Base-by-base conservation (phyloP, 2,113 vertebrate genomes). In the Chloebia gouldiae region DNA sequence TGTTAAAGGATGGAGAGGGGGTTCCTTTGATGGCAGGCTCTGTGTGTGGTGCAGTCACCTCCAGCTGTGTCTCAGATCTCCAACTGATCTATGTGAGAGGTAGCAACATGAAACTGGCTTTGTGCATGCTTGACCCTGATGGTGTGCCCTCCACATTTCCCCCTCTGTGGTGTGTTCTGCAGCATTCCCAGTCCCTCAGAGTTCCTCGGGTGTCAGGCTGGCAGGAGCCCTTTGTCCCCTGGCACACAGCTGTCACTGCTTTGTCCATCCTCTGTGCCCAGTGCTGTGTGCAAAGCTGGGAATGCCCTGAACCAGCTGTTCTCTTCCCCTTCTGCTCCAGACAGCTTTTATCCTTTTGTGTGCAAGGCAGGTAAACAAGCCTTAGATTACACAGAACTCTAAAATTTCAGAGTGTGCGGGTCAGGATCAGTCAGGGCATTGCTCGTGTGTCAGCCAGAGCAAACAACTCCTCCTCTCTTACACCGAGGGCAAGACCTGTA, bases 161-260 rank as follows among this genome's bases (percentile, higher is more conserved):
- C 16, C 14, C 64, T 20, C 42, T 40, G 3, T 13, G 75, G 11
- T 24, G 1, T 7, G 2, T 24, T 57, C 51, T 75, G 37, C 61
- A 63, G 21, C 16, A 0, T 4, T 11, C 47, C 27, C 39, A 45
- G 16, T 5, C 1, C 25, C 30, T 7, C 30, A 1, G 4, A 0
- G 4, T 6, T 35, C 22, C 75, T 37, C 4, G 2, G 63, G 65
- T 7, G 39, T 1, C 42, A 10, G 68, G 3, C 39, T 92, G 60
- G 65, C 53, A 57, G 60, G 24, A 50, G 20, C 21, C 39, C 33
- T 42, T 6, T 51, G 45, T 50, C 35, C 59, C 92, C 49, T 8
- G n/a, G 44, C 23, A 12, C 14, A 7, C 2, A 1, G 15, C 66
- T 60, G 66, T 8, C 71, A 25, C 68, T 6, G 33, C 7, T 42